Evolutionary conservation across 37 sponge, comb jelly and placozoan genomes (phyloP), one percentile per base, ranked within the genome.

Genomic region (Beroe forskalii): DNA sequence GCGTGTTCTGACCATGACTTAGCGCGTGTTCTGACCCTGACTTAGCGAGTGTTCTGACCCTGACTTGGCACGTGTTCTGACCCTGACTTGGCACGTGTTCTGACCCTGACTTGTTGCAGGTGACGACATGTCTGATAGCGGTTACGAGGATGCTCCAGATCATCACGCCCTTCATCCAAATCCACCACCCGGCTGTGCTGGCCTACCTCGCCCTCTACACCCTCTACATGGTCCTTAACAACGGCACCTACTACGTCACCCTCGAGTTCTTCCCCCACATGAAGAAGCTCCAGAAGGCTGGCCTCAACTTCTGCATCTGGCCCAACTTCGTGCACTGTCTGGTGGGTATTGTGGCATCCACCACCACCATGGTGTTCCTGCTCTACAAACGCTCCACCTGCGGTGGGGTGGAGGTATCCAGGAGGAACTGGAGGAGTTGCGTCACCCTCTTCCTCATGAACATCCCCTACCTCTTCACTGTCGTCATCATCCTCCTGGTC

Each of bases 121-220:
- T 69, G 9, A 69, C 72, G 32, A 69, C 72, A 69, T 69, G 72
- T 69, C 72, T 69, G 32, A 69, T 69, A 69, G 72, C 72, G 37
- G 27, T 69, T 2, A 35, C 38, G 4, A 32, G 72, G 72, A 69
- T 69, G 72, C 19, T 69, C 8, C 72, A 69, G 32, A 69, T 69
- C 4, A 2, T 69, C 72, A 32, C 32, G 6, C 72, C 72, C 19
- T 69, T 69, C 32, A 27, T 69, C 36, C 32, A 69, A 2, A 32
- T 69, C 72, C 72, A 32, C 12, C 72, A 69, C 1, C 27, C 28
- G 12, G 72, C 32, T 32, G 72, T 69, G 37, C 72, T 69, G 37
- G 1, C 32, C 36, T 69, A 69, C 72, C 39, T 69, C 19, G 35
- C 38, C 3, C 35, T 69, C 36, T 69, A 69, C 39, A 36, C 39